Percentiles rank a stretch among this genome's conserved stretches.
Conservation (phyloP, 2,113 vertebrate genomes). For the human (Homo sapiens) region GRCh38 chr6:98650001-98650500, state of each 20-base stretch:
- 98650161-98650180: not conserved
- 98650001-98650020: not conserved
- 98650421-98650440: not conserved
- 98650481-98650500: not conserved
- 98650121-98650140: not conserved
- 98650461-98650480: conserved; percentile 55
- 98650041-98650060: not conserved
- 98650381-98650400: not conserved
- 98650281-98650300: not conserved
- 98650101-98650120: not conserved
- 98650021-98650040: not conserved
- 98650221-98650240: not conserved
- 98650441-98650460: not conserved
- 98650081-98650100: not conserved
- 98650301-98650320: not conserved
- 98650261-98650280: not conserved
- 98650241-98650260: conserved; percentile 36
- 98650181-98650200: not conserved
- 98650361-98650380: not conserved
- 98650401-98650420: not conserved
- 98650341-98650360: not conserved
- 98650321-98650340: not conserved
- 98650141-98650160: not conserved
- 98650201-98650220: not conserved
- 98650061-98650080: not conserved